Conservation (phyloP, 1,140 invertebrate genomes). For the Lordiphosa stackelbergi region DNA sequence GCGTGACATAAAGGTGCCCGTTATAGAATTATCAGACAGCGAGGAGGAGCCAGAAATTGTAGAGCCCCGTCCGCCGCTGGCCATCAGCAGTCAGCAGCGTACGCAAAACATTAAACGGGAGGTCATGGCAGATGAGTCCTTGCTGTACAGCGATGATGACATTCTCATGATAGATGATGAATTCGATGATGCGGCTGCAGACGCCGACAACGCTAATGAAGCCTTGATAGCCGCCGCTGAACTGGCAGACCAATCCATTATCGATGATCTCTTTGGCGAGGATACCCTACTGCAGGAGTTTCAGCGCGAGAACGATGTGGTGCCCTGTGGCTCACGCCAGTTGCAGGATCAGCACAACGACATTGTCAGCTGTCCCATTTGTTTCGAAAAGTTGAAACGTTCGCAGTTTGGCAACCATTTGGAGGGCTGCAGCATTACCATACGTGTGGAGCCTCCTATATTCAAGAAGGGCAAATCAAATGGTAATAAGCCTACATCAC, state of each 20-base stretch:
- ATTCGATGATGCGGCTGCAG: conserved; percentile 47
- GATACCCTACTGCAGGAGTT: conserved; percentile 57
- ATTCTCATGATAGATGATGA: conserved; percentile 72
- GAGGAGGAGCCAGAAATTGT: conserved; percentile 7
- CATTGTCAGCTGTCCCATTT: conserved; percentile 77
- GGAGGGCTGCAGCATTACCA: conserved; percentile 64
- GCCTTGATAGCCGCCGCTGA: conserved; percentile 26
- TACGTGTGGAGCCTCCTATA: conserved; percentile 36
- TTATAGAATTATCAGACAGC: conserved; percentile 44
- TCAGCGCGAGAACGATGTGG: conserved; percentile 53
- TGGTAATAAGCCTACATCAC: neutral
- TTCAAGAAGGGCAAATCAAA: conserved; percentile 9
- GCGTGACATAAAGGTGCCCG: neutral
- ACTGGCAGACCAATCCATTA: conserved; percentile 51
- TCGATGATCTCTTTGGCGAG: conserved; percentile 58
- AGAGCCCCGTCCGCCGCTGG: neutral
- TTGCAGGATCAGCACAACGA: conserved; percentile 38
- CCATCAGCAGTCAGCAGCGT: conserved; percentile 37
- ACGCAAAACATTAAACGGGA: conserved; percentile 57
- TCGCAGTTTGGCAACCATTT: conserved; percentile 56
- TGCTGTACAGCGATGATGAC: conserved; percentile 44
- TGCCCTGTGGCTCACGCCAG: conserved; percentile 32
- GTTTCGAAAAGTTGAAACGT: conserved; percentile 60
- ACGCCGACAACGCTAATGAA: no score
- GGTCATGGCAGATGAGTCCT: conserved; percentile 60